Conservation (phyloP, 1,140 invertebrate genomes). For the Neodiprion lecontei region DNA sequence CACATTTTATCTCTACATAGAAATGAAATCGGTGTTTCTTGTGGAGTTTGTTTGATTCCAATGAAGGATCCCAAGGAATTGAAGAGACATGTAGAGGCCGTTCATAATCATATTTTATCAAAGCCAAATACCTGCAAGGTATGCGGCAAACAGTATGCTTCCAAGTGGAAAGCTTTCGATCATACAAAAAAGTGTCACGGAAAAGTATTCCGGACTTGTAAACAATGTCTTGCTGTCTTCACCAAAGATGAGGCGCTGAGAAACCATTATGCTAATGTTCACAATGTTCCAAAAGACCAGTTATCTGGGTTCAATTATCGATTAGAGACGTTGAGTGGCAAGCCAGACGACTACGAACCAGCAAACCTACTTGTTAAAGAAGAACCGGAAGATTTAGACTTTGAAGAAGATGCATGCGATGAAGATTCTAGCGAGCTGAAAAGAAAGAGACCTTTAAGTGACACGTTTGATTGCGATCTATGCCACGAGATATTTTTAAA, state of each 20-base stretch:
- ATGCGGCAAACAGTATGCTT: slow-evolving; percentile 68
- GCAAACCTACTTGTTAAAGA: slow-evolving; percentile 48
- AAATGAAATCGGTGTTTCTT: slow-evolving; percentile 66
- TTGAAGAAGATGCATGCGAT: slow-evolving; percentile 45
- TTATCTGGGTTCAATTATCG: slow-evolving; percentile 51
- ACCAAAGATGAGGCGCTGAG: slow-evolving; percentile 61
- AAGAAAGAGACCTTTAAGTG: slow-evolving; percentile 37
- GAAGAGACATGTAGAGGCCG: slow-evolving; percentile 64
- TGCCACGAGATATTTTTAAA: slow-evolving; percentile 58
- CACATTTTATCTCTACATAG: slow-evolving; percentile 65
- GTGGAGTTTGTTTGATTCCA: slow-evolving; percentile 66
- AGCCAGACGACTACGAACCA: slow-evolving; percentile 28
- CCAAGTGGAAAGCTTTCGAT: slow-evolving; percentile 68
- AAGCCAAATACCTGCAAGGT: slow-evolving; percentile 67
- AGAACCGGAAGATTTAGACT: slow-evolving; percentile 55
- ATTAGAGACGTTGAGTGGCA: slow-evolving; percentile 38
- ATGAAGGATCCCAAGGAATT: slow-evolving; percentile 66
- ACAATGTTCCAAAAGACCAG: slow-evolving; percentile 56
- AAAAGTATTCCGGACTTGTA: slow-evolving; percentile 66
- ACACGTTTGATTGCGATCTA: slow-evolving; percentile 57
- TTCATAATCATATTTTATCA: slow-evolving; percentile 60
- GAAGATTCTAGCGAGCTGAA: slow-evolving; percentile 42
- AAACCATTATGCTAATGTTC: slow-evolving; percentile 58
- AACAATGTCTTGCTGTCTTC: slow-evolving; percentile 67
- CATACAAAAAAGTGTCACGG: slow-evolving; percentile 70